A percentile compares a stretch with the other conserved stretches of the same genome.
Conservation (phyloP, 2,888 invertebrate species). For the Drosophila peninsularis region DNA sequence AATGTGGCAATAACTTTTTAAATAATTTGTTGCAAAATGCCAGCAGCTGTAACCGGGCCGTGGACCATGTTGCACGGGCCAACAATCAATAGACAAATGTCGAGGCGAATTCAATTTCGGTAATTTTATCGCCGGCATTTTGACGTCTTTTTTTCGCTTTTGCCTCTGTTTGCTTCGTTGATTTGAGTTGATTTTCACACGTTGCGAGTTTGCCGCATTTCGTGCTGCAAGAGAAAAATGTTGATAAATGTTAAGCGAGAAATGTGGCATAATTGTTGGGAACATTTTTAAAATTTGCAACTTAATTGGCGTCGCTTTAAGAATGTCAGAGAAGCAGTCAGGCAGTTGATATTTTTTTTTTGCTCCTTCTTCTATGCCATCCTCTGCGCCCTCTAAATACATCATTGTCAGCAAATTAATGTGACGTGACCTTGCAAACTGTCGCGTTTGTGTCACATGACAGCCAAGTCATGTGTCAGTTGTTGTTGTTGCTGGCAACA, state of each 20-base stretch:
- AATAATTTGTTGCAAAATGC: conserved; percentile 81
- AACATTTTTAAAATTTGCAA: conserved; percentile 51
- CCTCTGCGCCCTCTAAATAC: conserved; percentile 58
- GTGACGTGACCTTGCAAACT: conserved; percentile 81
- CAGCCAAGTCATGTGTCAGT: conserved; percentile 62
- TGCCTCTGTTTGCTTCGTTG: conserved; percentile 16
- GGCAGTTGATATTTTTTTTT: background rate
- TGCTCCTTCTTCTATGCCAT: background rate
- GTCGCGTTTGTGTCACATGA: conserved; percentile 77
- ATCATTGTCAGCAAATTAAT: conserved; percentile 81
- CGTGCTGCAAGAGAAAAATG: conserved; percentile 40
- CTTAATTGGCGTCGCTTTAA: conserved; percentile 70
- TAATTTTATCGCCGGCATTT: conserved; percentile 77
- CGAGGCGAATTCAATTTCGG: conserved; percentile 66
- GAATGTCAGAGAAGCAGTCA: conserved; percentile 35
- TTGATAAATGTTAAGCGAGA: conserved; percentile 22
- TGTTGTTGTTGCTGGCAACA: conserved; percentile 45
- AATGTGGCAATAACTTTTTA: conserved; percentile 79
- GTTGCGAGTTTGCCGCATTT: conserved; percentile 39
- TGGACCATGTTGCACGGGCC: conserved; percentile 18
- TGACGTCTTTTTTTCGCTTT: conserved; percentile 21
- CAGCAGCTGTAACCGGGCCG: conserved; percentile 55
- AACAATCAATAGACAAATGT: conserved; percentile 50
- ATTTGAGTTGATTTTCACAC: conserved; percentile 28
- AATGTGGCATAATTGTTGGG: conserved; percentile 45